Evolutionary conservation across 1,140 invertebrate genomes (phyloP).

Genomic region (Drosophila repleta): DNA sequence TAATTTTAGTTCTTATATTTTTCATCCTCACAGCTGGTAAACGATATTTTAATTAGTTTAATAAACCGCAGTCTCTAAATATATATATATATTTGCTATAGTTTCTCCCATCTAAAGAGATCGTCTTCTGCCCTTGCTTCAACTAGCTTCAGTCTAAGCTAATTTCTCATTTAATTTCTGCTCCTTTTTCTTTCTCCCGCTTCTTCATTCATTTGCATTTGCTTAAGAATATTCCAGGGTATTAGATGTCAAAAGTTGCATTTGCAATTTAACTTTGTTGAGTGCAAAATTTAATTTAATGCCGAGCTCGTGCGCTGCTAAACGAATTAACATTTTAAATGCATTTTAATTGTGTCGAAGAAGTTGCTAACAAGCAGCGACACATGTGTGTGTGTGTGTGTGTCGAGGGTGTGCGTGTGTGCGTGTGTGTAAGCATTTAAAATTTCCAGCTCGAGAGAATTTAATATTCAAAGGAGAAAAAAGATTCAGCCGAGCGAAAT

Average conservation of each 20-base stretch:
- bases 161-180: too few species aligned
- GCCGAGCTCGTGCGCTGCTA: slow-evolving; percentile 22
- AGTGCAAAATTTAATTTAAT: slow-evolving; percentile 47
- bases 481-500: slow-evolving; percentile 7
- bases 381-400: slow-evolving; percentile 1
- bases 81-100: too few species aligned
- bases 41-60: too few species aligned
- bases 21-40: too few species aligned
- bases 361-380: slow-evolving; percentile 25
- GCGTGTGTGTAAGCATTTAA: background rate
- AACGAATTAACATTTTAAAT: slow-evolving; percentile 51
- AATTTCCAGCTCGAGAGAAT: slow-evolving; percentile 5
- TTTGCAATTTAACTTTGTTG: slow-evolving; percentile 39
- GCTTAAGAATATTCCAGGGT: slow-evolving; percentile 4
- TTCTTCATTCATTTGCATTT: too few species aligned
- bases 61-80: too few species aligned
- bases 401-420: background rate
- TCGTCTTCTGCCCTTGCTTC: too few species aligned
- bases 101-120: too few species aligned
- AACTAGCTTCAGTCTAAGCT: too few species aligned
- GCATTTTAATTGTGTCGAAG: slow-evolving; percentile 42
- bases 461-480: slow-evolving; percentile 22
- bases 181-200: too few species aligned
- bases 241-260: slow-evolving; percentile 33
- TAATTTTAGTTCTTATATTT: too few species aligned